These are phyloP conservation scores for Balearica regulorum DNA, from an alignment of 2,797 vertebrate genomes.

Conservation along the genomic window DNA sequence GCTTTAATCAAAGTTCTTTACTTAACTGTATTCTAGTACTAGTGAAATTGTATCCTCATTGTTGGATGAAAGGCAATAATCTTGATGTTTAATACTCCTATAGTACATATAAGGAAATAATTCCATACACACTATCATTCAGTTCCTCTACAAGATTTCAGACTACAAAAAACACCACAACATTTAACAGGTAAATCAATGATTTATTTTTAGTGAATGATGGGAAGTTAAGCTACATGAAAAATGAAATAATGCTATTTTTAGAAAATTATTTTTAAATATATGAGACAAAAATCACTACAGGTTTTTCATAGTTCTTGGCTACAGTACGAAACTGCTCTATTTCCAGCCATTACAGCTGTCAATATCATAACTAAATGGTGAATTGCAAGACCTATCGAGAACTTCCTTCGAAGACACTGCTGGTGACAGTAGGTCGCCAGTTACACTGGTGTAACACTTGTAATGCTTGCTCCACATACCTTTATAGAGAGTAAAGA, in stretches of 20 bases:
- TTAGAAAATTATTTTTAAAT: neutral
- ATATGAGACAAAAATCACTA: neutral
- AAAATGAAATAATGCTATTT: neutral
- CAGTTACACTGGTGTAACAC: neutral
- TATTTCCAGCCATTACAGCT: neutral
- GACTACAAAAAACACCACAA: neutral
- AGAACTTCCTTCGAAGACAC: neutral
- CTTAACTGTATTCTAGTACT: neutral
- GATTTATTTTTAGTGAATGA: neutral
- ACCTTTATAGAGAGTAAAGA: neutral
- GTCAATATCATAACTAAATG: neutral
- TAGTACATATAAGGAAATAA: neutral
- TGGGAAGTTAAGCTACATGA: neutral
- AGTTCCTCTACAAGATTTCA: neutral
- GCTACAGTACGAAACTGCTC: neutral
- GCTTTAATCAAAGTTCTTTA: neutral
- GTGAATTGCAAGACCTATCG: neutral
- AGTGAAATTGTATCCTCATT: neutral
- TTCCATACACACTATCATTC: neutral
- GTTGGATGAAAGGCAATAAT: neutral
- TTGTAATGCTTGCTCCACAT: neutral
- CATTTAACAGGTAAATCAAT: neutral
- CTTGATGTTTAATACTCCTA: neutral
- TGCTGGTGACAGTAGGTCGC: neutral
- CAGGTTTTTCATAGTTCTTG: neutral